Percentiles rank a stretch among this genome's conserved stretches.
phyloP scores from a whole-genome alignment of 2,113 vertebrate species.

The Brachyhypopomus occidentalis region DNA sequence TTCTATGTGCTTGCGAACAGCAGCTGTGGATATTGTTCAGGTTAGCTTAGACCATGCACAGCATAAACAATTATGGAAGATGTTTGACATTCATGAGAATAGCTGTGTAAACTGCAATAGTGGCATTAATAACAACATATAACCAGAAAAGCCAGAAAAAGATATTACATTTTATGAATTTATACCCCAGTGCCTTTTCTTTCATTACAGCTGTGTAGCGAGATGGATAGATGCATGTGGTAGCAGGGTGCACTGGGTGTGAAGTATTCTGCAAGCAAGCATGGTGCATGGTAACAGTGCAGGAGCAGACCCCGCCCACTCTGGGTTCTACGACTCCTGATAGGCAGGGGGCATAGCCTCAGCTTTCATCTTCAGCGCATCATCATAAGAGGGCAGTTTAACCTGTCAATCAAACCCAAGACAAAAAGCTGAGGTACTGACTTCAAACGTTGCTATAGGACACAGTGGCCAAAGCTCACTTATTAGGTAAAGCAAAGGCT shows the following conservation, averaged over 20 bases:
- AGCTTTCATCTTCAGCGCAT: slow-evolving; percentile 73
- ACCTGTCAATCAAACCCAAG: slow-evolving; percentile 60
- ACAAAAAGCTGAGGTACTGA: no score
- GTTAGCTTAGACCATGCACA: no score
- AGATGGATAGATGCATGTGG: not conserved
- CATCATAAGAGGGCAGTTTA: slow-evolving; percentile 76
- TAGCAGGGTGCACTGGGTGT: not conserved
- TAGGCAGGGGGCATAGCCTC: slow-evolving; percentile 71
- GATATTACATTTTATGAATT: not conserved
- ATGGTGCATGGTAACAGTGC: not conserved
- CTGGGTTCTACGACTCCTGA: slow-evolving; percentile 54
- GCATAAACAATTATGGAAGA: not conserved
- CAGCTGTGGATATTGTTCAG: no score
- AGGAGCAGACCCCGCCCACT: not conserved
- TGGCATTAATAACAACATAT: not conserved
- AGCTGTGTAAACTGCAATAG: not conserved
- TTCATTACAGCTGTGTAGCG: not conserved
- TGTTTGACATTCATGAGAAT: not conserved
- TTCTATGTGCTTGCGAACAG: no score
- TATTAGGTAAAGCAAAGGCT: not conserved
- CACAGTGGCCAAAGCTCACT: not conserved
- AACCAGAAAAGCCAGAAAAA: not conserved
- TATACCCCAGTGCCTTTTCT: no score
- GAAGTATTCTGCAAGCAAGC: not conserved
- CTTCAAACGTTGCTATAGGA: not conserved